Percentiles rank a stretch among this genome's conserved stretches.
Conservation (phyloP, 2,113 vertebrate genomes). For the Gracilinanus agilis region DNA sequence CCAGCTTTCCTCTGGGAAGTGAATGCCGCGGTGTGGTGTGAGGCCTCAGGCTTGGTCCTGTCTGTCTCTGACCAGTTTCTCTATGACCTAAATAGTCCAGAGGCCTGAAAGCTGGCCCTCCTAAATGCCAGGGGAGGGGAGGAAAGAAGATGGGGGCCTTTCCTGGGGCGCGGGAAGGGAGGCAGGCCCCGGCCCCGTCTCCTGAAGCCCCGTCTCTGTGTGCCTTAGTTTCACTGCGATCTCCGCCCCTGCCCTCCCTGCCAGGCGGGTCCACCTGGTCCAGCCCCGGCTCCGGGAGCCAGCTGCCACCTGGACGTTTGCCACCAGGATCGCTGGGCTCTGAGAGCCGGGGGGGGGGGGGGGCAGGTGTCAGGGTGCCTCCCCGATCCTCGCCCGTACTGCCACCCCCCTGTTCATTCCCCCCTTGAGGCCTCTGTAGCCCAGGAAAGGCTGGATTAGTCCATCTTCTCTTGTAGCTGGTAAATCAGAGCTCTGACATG, state of each 20-base stretch:
- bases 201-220: conserved; percentile 53
- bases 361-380: neutral
- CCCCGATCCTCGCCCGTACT: neutral
- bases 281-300: neutral
- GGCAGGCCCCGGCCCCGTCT: neutral
- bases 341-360: too few relatives aligned
- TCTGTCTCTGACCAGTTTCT: conserved; percentile 26
- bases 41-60: conserved; percentile 8
- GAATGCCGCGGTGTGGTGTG: neutral
- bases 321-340: neutral
- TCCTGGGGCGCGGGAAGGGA: neutral
- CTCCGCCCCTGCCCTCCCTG: neutral
- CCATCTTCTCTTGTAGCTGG: neutral
- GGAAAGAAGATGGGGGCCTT: neutral
- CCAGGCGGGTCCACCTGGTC: neutral
- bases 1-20: neutral
- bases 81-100: neutral
- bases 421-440: neutral
- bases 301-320: neutral
- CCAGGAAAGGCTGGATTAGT: neutral
- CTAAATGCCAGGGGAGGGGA: neutral
- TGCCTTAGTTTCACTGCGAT: conserved; percentile 72
- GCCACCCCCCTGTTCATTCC: neutral
- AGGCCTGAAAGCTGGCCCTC: too few relatives aligned
- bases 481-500: neutral